phyloP scores from a whole-genome alignment of 1,140 invertebrate species.

The Hylaeus volcanicus region DNA sequence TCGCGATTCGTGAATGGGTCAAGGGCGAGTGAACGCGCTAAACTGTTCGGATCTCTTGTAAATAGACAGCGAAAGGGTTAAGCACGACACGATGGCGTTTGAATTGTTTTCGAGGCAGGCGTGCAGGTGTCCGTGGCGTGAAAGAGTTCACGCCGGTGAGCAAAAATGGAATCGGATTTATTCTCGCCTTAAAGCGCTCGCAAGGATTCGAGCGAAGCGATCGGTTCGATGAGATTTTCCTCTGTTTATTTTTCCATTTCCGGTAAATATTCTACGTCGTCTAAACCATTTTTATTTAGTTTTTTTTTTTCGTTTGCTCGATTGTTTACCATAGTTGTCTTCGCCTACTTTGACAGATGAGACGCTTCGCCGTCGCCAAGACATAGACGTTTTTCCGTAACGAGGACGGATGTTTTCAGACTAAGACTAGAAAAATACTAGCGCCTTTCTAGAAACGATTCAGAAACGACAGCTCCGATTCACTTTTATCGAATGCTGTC shows the following conservation, averaged over 20 bases:
- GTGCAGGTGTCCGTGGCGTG: neutral
- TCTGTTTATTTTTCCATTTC: neutral
- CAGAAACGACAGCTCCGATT: too few species aligned
- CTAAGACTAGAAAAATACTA: too few species aligned
- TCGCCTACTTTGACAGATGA: too few species aligned
- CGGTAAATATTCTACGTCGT: conserved; percentile 44
- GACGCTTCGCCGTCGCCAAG: too few species aligned
- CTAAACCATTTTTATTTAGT: conserved; percentile 33
- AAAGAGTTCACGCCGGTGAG: conserved; percentile 28
- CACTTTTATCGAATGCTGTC: too few species aligned
- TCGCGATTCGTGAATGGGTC: too few species aligned
- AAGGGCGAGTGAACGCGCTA: too few species aligned
- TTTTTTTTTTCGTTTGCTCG: neutral
- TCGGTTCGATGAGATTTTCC: neutral
- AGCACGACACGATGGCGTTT: conserved; percentile 15
- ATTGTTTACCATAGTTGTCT: neutral
- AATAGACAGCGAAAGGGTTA: neutral
- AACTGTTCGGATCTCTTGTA: too few species aligned
- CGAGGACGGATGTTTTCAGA: too few species aligned
- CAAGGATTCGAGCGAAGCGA: conserved; percentile 41
- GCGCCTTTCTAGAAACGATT: too few species aligned
- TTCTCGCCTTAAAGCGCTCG: conserved; percentile 10
- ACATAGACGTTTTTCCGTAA: too few species aligned
- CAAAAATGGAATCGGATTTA: conserved; percentile 20
- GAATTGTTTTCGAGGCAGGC: conserved; percentile 1